Conservation (phyloP, 2,113 vertebrate genomes). For the Rhinoderma darwinii region DNA sequence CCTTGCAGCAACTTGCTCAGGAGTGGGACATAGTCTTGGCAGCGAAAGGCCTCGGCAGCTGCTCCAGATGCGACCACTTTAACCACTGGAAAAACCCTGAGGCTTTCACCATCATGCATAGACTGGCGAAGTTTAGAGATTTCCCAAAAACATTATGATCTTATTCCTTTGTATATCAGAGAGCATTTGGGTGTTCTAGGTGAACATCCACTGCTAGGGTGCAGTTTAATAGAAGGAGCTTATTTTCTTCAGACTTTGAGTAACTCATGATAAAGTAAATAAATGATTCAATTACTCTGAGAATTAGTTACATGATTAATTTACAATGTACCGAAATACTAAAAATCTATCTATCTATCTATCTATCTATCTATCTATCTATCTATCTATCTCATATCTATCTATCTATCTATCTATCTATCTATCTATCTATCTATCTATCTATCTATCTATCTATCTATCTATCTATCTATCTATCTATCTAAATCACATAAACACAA, state of each 20-base stretch:
- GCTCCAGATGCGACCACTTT: conserved; percentile 47
- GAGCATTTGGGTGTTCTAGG: background rate
- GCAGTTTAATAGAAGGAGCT: background rate
- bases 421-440: too few species aligned
- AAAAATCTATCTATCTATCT: too few species aligned
- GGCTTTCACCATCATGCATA: conserved; percentile 38
- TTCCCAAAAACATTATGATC: conserved; percentile 33
- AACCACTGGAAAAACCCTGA: conserved; percentile 58
- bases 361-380: too few species aligned
- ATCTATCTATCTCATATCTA: too few species aligned
- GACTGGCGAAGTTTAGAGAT: conserved; percentile 45
- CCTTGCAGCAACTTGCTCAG: background rate
- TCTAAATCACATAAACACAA: too few species aligned
- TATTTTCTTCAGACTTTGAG: background rate
- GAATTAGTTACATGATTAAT: too few species aligned
- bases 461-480: too few species aligned
- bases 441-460: too few species aligned
- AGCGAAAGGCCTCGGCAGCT: conserved; percentile 28
- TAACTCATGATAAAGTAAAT: background rate
- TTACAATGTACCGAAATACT: too few species aligned
- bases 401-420: too few species aligned
- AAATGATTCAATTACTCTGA: too few species aligned
- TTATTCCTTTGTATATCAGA: background rate
- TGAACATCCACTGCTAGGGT: background rate
- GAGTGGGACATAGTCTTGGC: conserved; percentile 5